A percentile compares a stretch with the other conserved stretches of the same genome.
Conservation (phyloP, 2,888 invertebrate genomes). For the Leucoptera coffeella region DNA sequence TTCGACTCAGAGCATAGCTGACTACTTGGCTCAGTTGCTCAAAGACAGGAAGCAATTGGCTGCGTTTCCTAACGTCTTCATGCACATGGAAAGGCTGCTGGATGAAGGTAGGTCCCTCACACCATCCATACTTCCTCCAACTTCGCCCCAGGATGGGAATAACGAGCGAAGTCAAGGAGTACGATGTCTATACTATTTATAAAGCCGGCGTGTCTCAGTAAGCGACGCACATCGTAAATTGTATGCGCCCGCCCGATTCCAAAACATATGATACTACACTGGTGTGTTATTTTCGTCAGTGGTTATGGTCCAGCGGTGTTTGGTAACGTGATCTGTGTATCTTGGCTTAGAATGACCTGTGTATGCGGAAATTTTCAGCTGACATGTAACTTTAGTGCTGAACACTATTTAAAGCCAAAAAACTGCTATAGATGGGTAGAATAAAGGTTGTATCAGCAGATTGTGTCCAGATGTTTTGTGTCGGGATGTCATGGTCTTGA, state of each 20-base stretch:
- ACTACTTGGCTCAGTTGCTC: slow-evolving; percentile 98
- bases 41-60: slow-evolving; percentile 99
- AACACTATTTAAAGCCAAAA: too few relatives aligned
- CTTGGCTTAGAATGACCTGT: too few relatives aligned
- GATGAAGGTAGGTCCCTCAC: slow-evolving; percentile 95
- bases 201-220: slow-evolving; percentile 1
- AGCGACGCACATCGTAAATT: slow-evolving; percentile 40
- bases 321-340: slow-evolving; percentile 52
- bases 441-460: too few relatives aligned
- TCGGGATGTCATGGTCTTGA: too few relatives aligned
- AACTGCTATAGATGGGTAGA: too few relatives aligned
- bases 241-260: slow-evolving; percentile 47
- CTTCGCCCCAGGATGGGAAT: slow-evolving; percentile 30
- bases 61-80: slow-evolving; percentile 99
- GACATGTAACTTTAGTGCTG: too few relatives aligned
- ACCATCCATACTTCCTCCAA: too few relatives aligned
- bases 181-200: too few relatives aligned
- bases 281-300: slow-evolving; percentile 53
- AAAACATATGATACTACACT: slow-evolving; percentile 48
- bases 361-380: too few relatives aligned
- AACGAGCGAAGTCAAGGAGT: too few relatives aligned
- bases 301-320: slow-evolving; percentile 50
- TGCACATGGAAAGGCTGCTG: slow-evolving; percentile 96
- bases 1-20: slow-evolving; percentile 95
- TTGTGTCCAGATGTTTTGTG: too few relatives aligned